Percentiles rank a stretch among this genome's conserved stretches.
Evolutionary conservation across 1,140 invertebrate genomes (phyloP).

Genomic region (Penaeus indicus): DNA sequence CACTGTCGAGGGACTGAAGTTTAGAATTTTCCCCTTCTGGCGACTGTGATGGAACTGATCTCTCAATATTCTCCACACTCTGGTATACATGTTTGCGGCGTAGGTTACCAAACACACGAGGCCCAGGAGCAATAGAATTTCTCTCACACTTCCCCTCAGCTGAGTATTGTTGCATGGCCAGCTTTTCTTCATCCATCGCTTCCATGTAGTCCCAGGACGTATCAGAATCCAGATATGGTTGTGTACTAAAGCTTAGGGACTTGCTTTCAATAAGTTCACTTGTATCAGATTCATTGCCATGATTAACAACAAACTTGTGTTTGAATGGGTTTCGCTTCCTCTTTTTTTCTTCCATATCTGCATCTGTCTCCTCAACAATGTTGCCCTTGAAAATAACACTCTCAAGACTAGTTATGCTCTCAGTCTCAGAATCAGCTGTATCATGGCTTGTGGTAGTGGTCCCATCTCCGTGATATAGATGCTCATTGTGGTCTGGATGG

Average conservation of each 20-base stretch:
- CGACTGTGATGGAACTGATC: neutral
- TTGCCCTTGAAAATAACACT: constrained; percentile 67
- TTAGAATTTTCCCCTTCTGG: constrained; percentile 19
- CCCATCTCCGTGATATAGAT: constrained; percentile 31
- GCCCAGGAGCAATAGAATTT: constrained; percentile 38
- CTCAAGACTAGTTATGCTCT: constrained; percentile 67
- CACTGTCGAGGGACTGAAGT: neutral
- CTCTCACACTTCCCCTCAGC: constrained; percentile 26
- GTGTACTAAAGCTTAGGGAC: constrained; percentile 39
- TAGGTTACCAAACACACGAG: constrained; percentile 55
- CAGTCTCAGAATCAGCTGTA: constrained; percentile 65
- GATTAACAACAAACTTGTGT: constrained; percentile 62
- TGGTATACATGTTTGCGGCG: constrained; percentile 38
- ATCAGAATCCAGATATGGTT: constrained; percentile 63
- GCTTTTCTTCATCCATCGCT: constrained; percentile 30
- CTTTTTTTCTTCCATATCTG: constrained; percentile 43
- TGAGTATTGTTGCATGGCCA: neutral
- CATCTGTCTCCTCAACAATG: constrained; percentile 5
- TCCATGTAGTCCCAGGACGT: constrained; percentile 66
- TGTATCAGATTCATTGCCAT: constrained; percentile 60
- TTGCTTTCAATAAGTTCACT: constrained; percentile 54
- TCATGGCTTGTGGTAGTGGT: constrained; percentile 48
- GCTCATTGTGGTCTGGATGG: constrained; percentile 50
- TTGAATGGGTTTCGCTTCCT: constrained; percentile 41
- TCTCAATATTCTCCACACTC: constrained; percentile 32